Percentiles rank a stretch among this genome's conserved stretches.
Evolutionary conservation across 2,113 vertebrate species (phyloP).

Genomic region (Herpetotheres cachinnans): DNA sequence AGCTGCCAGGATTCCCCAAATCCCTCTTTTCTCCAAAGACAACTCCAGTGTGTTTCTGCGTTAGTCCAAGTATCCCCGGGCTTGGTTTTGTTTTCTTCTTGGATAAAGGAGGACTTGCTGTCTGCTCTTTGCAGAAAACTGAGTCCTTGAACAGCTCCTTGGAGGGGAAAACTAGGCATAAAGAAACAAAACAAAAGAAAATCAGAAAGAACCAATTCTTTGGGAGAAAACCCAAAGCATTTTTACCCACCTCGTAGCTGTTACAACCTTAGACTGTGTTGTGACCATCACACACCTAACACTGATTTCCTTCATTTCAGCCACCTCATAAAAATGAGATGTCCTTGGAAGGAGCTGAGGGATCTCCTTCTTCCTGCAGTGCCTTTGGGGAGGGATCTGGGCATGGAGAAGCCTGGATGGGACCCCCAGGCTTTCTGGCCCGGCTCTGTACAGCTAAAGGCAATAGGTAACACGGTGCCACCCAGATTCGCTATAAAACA

Average conservation of each 20-base stretch:
- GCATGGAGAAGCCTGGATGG: not conserved
- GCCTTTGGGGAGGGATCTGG: not conserved
- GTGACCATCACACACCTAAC: not conserved
- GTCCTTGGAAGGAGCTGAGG: not conserved
- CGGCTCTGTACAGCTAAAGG: not conserved
- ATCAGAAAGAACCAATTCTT: not conserved
- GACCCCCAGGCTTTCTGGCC: not conserved
- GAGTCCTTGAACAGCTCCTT: not conserved
- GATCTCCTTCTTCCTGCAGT: not conserved
- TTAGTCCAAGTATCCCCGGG: not conserved
- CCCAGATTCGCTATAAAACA: not conserved
- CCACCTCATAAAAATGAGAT: not conserved
- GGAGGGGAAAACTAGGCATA: not conserved
- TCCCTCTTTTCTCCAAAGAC: slow-evolving; percentile 18
- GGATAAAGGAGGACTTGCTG: not conserved
- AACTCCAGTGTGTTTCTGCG: not conserved
- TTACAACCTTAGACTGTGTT: not conserved
- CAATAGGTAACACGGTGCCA: accelerated
- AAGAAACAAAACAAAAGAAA: not conserved
- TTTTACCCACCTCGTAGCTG: accelerated
- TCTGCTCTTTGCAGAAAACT: not conserved
- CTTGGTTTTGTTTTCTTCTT: not conserved
- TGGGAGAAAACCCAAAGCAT: accelerated
- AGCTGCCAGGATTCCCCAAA: not conserved
- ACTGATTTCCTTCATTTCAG: not conserved